A percentile compares a stretch with the other conserved stretches of the same genome.
These are phyloP conservation scores for Taphrorychus bicolor DNA, from an alignment of 2,888 invertebrate species.

Conservation along the genomic window DNA sequence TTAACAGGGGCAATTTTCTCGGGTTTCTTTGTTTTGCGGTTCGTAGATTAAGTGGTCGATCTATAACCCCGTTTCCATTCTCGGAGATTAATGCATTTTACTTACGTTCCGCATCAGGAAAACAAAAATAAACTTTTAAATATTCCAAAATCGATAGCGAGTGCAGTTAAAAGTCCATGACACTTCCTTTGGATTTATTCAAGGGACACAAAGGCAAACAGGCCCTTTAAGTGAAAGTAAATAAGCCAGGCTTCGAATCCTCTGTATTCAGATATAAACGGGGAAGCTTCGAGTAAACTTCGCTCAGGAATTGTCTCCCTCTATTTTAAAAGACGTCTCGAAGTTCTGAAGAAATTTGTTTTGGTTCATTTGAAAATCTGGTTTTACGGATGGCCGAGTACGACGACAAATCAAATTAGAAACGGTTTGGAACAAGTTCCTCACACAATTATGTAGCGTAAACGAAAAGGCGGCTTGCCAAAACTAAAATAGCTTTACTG, in stretches of 20 bases:
- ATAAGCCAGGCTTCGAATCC: not conserved
- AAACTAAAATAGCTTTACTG: constrained; percentile 4
- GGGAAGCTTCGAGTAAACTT: not conserved
- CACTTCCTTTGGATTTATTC: not conserved
- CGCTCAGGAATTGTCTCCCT: not conserved
- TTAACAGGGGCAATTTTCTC: constrained; percentile 20
- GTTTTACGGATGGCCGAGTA: not conserved
- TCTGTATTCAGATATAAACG: not conserved
- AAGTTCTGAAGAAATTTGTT: not conserved
- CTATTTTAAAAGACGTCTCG: not conserved
- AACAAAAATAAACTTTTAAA: not conserved
- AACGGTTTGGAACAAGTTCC: not conserved
- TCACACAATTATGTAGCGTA: not conserved
- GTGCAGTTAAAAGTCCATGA: too few species aligned
- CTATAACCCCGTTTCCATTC: not conserved
- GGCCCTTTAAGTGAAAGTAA: not conserved
- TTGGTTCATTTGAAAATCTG: not conserved
- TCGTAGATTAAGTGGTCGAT: constrained; percentile 16
- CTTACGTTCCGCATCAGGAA: not conserved
- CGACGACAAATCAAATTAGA: not conserved
- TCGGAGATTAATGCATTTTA: not conserved
- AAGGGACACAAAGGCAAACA: not conserved
- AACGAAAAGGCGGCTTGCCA: not conserved
- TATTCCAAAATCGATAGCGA: not conserved
- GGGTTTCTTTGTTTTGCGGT: constrained; percentile 12